A percentile compares a stretch with the other conserved stretches of the same genome.
Conservation (phyloP, 1,140 invertebrate genomes). For the Pseudomyrmex dendroicus region DNA sequence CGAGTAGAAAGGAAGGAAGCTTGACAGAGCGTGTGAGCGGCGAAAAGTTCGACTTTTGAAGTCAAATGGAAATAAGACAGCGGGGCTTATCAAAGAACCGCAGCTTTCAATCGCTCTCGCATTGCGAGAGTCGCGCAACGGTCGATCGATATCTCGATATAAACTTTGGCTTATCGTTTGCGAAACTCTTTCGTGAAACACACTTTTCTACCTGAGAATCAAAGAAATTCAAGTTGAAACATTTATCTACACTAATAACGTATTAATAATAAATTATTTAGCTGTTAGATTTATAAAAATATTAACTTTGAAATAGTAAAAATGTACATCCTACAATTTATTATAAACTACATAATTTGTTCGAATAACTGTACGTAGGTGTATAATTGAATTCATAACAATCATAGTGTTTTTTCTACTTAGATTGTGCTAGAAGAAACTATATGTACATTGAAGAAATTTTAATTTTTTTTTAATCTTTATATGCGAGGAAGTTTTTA, state of each 20-base stretch:
- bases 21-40: slow-evolving; percentile 32
- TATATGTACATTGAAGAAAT: too few species aligned
- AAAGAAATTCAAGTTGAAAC: neutral
- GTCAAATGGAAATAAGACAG: slow-evolving; percentile 53
- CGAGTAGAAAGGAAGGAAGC: neutral
- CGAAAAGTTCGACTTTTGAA: slow-evolving; percentile 38
- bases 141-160: slow-evolving; percentile 20
- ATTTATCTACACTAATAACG: too few species aligned
- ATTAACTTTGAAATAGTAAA: too few species aligned
- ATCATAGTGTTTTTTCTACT: too few species aligned
- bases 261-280: too few species aligned
- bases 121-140: neutral
- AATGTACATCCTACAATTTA: too few species aligned
- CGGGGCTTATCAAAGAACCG: slow-evolving; percentile 48
- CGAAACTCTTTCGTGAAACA: neutral
- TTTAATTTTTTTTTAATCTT: too few species aligned
- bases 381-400: too few species aligned
- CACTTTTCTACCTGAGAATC: neutral
- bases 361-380: too few species aligned
- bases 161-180: neutral
- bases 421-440: too few species aligned
- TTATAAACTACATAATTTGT: too few species aligned
- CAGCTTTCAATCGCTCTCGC: slow-evolving; percentile 36
- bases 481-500: neutral
- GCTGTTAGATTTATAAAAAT: too few species aligned